Percentiles rank a stretch among this genome's conserved stretches.
Conservation (phyloP, 2,797 vertebrate species). For the Adrianichthys oophorus region DNA sequence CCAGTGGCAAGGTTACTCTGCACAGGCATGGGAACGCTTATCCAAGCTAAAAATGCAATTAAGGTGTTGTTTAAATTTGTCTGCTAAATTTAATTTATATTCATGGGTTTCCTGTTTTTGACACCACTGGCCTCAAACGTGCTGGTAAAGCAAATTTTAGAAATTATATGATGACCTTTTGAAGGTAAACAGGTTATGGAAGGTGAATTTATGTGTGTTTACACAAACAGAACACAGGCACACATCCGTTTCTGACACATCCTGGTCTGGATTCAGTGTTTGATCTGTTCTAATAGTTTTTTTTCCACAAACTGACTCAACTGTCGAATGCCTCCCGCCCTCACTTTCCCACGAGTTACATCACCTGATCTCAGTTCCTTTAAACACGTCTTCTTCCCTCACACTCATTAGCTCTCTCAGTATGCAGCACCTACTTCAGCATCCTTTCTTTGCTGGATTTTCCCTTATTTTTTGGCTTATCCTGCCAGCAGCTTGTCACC, state of each 20-base stretch:
- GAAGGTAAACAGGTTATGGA: not conserved
- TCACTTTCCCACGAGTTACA: not conserved
- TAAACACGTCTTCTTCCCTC: conserved; percentile 5
- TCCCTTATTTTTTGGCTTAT: not conserved
- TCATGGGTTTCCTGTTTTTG: not conserved
- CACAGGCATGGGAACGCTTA: conserved; percentile 19
- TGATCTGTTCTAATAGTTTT: not conserved
- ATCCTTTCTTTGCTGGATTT: conserved; percentile 1
- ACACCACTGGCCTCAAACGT: not conserved
- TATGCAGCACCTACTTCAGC: not conserved
- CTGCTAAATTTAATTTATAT: conserved; percentile 1
- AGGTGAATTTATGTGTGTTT: not conserved
- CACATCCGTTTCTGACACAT: not conserved
- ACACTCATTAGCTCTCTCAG: conserved; percentile 2
- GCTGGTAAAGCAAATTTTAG: not conserved
- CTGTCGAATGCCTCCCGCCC: not conserved
- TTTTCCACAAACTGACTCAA: not conserved
- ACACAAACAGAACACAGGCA: not conserved
- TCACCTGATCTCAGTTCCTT: conserved; percentile 7
- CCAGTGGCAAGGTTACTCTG: conserved; percentile 33
- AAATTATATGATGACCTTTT: not conserved
- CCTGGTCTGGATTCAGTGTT: conserved; percentile 1
- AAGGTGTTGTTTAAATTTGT: not conserved
- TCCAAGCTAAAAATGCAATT: conserved; percentile 9
- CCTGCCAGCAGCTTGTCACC: not conserved